Base-by-base conservation (phyloP, 1,140 invertebrate genomes). In the Zeugodacus cucurbitae region DNA sequence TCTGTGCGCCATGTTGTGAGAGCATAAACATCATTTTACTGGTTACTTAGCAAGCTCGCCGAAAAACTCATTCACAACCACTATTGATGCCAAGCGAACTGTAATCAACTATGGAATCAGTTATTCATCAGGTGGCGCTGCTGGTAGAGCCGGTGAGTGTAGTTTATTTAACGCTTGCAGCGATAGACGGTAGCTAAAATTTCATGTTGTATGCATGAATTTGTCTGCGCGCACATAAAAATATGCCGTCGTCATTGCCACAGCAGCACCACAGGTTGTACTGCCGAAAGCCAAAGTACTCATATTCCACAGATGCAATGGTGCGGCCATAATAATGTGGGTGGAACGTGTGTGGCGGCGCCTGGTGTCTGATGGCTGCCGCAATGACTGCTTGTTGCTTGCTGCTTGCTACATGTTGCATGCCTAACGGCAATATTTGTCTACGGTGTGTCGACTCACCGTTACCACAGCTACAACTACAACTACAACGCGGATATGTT, bases 371-470 rank as follows among this genome's bases (percentile, higher is more conserved):
- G 74, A 3, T 82, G 41, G 74, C 41, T 82, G 41, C 64, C 74
- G 22, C 22, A 22, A 10, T 48, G 37, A 26, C 17, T 82, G 8
- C 7, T 34, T 26, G 37, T 11, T 41, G 17, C n/a, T 74, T 41
- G 20, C 70, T 41, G 14, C 74, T 54, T 82, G 74, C 74, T 82
- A 82, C 74, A 82, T 82, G 74, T 82, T 82, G 74, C 74, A 82
- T 82, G 74, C 74, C 74, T 82, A 37, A 82, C 74, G 74, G 74
- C 74, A 54, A 26, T 82, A 82, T 82, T 82, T 82, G 74, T 82
- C 74, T 82, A 82, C 41, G 74, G 74, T 82, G 74, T 82, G 74
- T 82, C 74, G 74, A 82, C 41, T 82, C 41, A 82, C 74, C 74
- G 74, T 82, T 48, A 54, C 74, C 41, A 48, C 74, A 22, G 74